phyloP scores from a whole-genome alignment of 2,888 invertebrate genomes.

The Drosophila atroscutellata region DNA sequence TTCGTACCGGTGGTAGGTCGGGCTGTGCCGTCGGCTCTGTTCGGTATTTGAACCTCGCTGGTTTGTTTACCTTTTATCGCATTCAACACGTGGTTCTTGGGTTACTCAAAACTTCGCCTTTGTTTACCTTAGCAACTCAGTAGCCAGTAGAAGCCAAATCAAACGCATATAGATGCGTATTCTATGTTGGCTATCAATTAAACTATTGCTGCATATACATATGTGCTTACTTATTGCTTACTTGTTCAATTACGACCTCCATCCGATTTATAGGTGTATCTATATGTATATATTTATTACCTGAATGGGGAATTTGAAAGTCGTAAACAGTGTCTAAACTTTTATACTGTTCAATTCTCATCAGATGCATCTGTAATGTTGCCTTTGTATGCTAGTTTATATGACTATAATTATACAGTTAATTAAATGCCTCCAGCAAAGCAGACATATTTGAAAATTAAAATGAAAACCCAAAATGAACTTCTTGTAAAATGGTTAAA shows the following conservation, averaged over 20 bases:
- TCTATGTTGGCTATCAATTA: not conserved
- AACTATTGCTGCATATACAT: not conserved
- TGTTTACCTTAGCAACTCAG: slow-evolving; percentile 35
- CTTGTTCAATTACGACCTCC: not conserved
- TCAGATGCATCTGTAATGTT: not conserved
- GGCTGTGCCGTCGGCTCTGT: slow-evolving; percentile 19
- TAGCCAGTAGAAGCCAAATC: slow-evolving; percentile 3
- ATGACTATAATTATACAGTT: not conserved
- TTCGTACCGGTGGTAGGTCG: slow-evolving; percentile 30
- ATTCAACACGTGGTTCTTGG: slow-evolving; percentile 56
- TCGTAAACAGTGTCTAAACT: not conserved
- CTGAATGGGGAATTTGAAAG: not conserved
- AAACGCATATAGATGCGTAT: not conserved
- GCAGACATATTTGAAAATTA: slow-evolving; percentile 23
- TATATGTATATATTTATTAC: not conserved
- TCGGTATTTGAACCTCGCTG: slow-evolving; percentile 27
- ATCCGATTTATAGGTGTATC: not conserved
- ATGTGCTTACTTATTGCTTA: not conserved
- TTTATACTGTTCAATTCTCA: not conserved
- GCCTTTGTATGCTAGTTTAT: not conserved
- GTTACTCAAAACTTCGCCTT: slow-evolving; percentile 10
- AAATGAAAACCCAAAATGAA: slow-evolving; percentile 55
- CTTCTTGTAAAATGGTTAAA: slow-evolving; percentile 50
- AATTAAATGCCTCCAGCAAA: not conserved
- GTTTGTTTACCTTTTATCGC: slow-evolving; percentile 66